Evolutionary conservation across 2,797 vertebrate species (phyloP).

Genomic region (Hozukius guyotensis): DNA sequence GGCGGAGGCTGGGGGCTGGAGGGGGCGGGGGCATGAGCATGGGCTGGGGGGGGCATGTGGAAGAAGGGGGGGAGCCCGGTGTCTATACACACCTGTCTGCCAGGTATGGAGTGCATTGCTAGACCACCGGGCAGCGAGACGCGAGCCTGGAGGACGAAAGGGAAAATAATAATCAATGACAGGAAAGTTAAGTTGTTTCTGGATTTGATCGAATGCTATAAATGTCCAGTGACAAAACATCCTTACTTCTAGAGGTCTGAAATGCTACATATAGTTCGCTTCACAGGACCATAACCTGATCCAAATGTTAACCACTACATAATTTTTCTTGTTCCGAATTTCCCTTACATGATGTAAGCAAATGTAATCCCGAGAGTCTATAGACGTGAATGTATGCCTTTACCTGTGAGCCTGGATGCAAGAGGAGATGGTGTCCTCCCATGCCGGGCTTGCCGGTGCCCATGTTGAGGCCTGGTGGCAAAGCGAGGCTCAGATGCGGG

Average conservation of each 20-base stretch:
- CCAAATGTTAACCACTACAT: not conserved
- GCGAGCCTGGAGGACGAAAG: conserved; percentile 69
- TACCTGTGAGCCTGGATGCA: conserved; percentile 91
- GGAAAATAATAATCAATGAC: not conserved
- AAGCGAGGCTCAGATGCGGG: conserved; percentile 84
- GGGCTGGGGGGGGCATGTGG: conserved; percentile 80
- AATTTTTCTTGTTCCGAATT: not conserved
- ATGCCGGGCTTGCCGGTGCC: conserved; percentile 84
- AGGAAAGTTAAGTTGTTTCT: too few relatives aligned
- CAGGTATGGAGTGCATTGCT: conserved; percentile 82
- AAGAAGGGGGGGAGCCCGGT: conserved; percentile 80
- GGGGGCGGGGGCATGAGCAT: conserved; percentile 75
- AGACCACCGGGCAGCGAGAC: conserved; percentile 79
- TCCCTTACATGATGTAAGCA: too few relatives aligned
- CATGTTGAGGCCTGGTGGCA: conserved; percentile 87
- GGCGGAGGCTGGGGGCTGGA: conserved; percentile 81
- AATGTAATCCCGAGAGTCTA: not conserved
- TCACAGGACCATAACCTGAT: not conserved
- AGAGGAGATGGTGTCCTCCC: conserved; percentile 81
- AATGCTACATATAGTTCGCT: not conserved
- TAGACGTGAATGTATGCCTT: not conserved
- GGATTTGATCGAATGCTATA: not conserved
- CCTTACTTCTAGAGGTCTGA: not conserved
- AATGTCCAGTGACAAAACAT: not conserved
- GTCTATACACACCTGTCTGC: conserved; percentile 87